Base-by-base conservation (phyloP, 2,113 vertebrate genomes). In the Ptilorrhoa leucosticta region DNA sequence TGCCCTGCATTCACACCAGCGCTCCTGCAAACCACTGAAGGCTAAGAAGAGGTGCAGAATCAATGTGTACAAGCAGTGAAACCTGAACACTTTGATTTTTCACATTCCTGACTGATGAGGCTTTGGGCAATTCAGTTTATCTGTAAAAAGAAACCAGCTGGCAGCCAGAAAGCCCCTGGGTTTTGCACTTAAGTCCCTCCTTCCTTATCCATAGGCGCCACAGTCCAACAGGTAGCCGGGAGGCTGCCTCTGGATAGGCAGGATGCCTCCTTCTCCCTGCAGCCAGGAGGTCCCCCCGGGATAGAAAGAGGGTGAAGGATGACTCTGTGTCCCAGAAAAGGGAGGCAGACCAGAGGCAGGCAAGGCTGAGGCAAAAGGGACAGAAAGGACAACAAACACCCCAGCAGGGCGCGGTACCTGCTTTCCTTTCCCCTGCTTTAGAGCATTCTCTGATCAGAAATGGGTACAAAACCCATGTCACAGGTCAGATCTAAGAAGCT, bases 321-420 rank as follows among this genome's bases (percentile, higher is more conserved):
- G 4, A 23, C 15, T 61, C n/a, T 0, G 0, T 16, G 30, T 20
- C n/a, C 30, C 58, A 65, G 22, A 48, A 61, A 6, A 2, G 7
- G 9, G 16, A 86, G 19, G 9, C 8, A 10, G 3, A 50, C 4
- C 3, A 23, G 60, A 79, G 56, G 35, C 57, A 85, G 10, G 14
- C 7, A 27, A 64, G 24, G 39, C 22, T 60, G 57, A 60, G 42
- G 50, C 9, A 51, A 57, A 57, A 72, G 24, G 15, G 65, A 28
- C 53, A 44, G 20, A 33, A 35, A 66, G 35, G 33, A 56, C 51
- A 63, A 9, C 2, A 45, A 63, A 16, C 2, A 57, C 3, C 13
- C 12, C 28, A 53, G 69, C 77, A 42, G 0, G 1, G 37, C 0
- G 0, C 0, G 0, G 54, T 8, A 19, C 47, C n/a, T 24, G 11